These are phyloP conservation scores for Plusia festucae DNA, from an alignment of 2,888 invertebrate genomes.

Conservation along the genomic window DNA sequence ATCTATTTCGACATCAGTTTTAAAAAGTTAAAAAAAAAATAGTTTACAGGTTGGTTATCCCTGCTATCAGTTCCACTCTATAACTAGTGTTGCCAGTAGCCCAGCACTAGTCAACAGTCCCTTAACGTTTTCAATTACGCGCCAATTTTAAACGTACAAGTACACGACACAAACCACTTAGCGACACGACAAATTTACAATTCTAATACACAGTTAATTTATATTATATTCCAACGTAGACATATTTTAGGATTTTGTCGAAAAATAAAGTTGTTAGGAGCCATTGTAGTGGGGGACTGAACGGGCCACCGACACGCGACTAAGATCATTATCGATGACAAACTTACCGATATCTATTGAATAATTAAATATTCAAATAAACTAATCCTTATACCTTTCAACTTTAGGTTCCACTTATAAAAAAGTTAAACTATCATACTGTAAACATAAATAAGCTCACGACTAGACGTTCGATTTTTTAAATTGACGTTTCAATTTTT, in stretches of 20 bases:
- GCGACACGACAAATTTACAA: slow-evolving; percentile 78
- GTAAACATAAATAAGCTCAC: slow-evolving; percentile 48
- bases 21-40: background rate
- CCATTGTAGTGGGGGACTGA: slow-evolving; percentile 69
- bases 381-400: slow-evolving; percentile 61
- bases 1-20: background rate
- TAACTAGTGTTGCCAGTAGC: slow-evolving; percentile 3
- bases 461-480: slow-evolving; percentile 74
- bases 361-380: slow-evolving; percentile 57
- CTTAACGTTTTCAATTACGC: slow-evolving; percentile 56
- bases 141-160: slow-evolving; percentile 59
- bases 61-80: background rate
- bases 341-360: slow-evolving; percentile 70
- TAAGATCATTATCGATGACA: slow-evolving; percentile 79
- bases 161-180: slow-evolving; percentile 66
- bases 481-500: slow-evolving; percentile 49
- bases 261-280: slow-evolving; percentile 84
- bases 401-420: slow-evolving; percentile 19
- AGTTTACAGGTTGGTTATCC: background rate
- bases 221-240: slow-evolving; percentile 72
- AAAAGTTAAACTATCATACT: slow-evolving; percentile 24
- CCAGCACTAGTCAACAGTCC: slow-evolving; percentile 25
- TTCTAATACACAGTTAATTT: slow-evolving; percentile 80
- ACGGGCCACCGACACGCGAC: slow-evolving; percentile 78
- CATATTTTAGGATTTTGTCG: slow-evolving; percentile 75